Evolutionary conservation across 2,113 vertebrate genomes (phyloP), one percentile per base, ranked within the genome.

Genomic region (Dipodomys spectabilis): DNA sequence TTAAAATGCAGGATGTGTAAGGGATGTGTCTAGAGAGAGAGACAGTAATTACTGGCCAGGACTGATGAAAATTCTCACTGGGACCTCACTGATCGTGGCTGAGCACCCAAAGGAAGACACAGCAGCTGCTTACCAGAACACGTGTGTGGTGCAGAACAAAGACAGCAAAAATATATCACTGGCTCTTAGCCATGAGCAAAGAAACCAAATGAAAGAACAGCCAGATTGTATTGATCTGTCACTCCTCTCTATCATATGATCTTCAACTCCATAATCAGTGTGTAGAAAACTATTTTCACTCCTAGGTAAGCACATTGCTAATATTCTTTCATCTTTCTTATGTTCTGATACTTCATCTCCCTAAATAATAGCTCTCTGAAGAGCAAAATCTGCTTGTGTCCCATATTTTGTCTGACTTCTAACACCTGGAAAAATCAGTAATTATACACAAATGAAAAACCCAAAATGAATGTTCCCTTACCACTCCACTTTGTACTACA

Each of bases 171-270:
- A 96, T 90, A 81, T 45, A 91, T 84, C 92, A 57, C 89, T 96
- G 94, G 91, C 84, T 84, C 87, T 90, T 60, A 68, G 89, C 95
- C 92, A 95, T 19, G 35, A 91, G 49, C 90, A 84, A 60, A 92
- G 85, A 94, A 94, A 86, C 39, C 68, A 89, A 94, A 84, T 71
- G 84, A 93, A 95, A 92, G 65, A 74, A 81, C 90, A 89, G 90
- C 91, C 96, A 96, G 93, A 91, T 95, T 95, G 84, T 86, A 95
- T 92, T n/a, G 90, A 95, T 94, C 92, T 94, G 94, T 87, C 9
- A 0, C 78, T 95, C 68, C 65, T 87, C n/a, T 94, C 86, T 77
- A 39, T 39, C 89, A 91, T 74, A 60, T 32, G 62, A 78, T 68
- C 91, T 84, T 89, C 94, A 88, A 68, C 72, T 89, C 89, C 82